Evolutionary conservation across 2,797 vertebrate genomes (phyloP).

Genomic region (Onychomys arenicola): DNA sequence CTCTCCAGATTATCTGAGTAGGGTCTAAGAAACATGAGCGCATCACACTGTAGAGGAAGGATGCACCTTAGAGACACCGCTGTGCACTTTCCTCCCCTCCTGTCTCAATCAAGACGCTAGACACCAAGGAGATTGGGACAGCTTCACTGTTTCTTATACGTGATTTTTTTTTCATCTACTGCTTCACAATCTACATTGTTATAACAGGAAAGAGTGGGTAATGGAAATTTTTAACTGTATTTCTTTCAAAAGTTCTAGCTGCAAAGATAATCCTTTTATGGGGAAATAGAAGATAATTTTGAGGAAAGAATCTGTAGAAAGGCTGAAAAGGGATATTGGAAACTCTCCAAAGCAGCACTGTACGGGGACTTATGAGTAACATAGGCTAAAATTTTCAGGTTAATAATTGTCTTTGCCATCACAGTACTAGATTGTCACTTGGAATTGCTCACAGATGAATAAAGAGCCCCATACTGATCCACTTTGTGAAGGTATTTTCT

Average conservation of each 20-base stretch:
- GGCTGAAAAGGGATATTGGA: not conserved
- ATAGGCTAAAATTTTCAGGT: not conserved
- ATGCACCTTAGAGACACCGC: not conserved
- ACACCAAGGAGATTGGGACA: too few species aligned
- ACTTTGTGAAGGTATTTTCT: not conserved
- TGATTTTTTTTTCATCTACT: not conserved
- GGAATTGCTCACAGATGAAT: not conserved
- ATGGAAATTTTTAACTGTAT: not conserved
- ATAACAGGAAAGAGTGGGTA: not conserved
- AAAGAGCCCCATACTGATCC: not conserved
- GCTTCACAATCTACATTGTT: not conserved
- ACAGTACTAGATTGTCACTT: not conserved
- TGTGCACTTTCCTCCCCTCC: not conserved
- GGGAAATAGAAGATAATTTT: not conserved
- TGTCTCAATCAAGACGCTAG: rapidly evolving
- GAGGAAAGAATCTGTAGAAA: not conserved
- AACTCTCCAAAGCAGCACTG: not conserved
- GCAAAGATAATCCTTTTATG: not conserved
- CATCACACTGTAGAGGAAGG: too few species aligned
- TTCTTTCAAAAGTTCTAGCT: not conserved
- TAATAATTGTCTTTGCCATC: slow-evolving; percentile 9
- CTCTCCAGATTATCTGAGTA: not conserved
- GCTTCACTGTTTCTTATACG: not conserved
- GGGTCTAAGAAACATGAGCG: not conserved
- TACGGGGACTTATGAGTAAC: slow-evolving; percentile 1